Conservation (phyloP, 2,113 vertebrate genomes). For the Cercopithecus mona region DNA sequence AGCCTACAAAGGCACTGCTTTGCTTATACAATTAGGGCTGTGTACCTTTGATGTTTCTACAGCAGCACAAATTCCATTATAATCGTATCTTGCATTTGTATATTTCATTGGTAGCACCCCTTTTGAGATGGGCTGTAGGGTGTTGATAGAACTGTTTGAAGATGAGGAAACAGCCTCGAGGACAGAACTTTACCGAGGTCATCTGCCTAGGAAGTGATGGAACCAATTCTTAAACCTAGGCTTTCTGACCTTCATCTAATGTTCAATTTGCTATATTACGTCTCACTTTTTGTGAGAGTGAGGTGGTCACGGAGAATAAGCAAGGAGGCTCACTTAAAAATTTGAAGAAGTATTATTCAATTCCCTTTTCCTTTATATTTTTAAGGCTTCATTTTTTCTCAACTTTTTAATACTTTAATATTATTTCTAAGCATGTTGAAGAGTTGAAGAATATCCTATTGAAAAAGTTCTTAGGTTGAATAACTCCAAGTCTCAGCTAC, state of each 20-base stretch:
- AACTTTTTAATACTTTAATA: conserved; percentile 33
- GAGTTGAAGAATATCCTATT: conserved; percentile 22
- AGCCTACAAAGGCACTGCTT: background rate
- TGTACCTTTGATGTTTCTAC: background rate
- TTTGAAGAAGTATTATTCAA: background rate
- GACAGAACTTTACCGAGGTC: background rate
- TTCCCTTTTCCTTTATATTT: background rate
- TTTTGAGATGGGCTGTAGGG: background rate
- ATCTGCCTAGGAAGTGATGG: background rate
- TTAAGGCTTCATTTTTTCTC: background rate
- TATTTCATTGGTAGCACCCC: background rate
- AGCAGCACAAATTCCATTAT: background rate
- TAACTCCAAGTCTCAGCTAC: conserved; percentile 1
- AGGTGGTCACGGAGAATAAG: background rate
- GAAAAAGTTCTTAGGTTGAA: conserved; percentile 16
- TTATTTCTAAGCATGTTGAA: conserved; percentile 22
- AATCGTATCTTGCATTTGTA: background rate
- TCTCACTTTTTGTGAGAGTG: background rate
- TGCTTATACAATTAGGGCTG: conserved; percentile 28
- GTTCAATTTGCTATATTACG: background rate
- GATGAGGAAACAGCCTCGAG: background rate
- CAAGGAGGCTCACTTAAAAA: background rate
- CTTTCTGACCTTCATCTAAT: background rate
- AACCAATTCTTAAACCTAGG: background rate
- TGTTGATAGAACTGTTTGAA: conserved; percentile 34